Percentiles rank a stretch among this genome's conserved stretches.
phyloP scores from a whole-genome alignment of 1,140 invertebrate species.

The Drosophila persimilis region DNA sequence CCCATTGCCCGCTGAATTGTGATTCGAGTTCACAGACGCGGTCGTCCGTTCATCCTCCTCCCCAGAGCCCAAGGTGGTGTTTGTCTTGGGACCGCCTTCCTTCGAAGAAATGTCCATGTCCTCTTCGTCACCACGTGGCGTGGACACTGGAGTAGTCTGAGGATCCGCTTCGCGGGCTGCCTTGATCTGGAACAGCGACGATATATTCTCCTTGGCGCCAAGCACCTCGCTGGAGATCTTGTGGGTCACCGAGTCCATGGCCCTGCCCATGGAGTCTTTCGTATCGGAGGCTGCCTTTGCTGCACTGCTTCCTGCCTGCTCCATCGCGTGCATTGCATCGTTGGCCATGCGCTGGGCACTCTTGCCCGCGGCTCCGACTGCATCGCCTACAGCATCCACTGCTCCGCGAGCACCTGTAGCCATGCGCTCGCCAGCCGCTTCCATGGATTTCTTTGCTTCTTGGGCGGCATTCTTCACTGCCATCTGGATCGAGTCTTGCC shows the following conservation, averaged over 20 bases:
- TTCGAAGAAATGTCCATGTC: constrained; percentile 43
- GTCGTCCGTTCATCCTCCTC: constrained; percentile 80
- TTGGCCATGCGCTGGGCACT: constrained; percentile 49
- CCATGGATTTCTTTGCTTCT: constrained; percentile 64
- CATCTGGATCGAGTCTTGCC: constrained; percentile 44
- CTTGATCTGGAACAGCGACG: constrained; percentile 73
- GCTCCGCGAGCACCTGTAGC: constrained; percentile 62
- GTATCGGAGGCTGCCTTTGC: constrained; percentile 59
- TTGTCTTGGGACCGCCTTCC: constrained; percentile 54
- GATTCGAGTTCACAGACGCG: constrained; percentile 77
- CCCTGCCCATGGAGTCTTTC: constrained; percentile 67
- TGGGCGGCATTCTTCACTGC: constrained; percentile 60
- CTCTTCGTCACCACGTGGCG: constrained; percentile 34
- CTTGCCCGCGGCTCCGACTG: constrained; percentile 54
- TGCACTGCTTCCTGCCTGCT: constrained; percentile 58
- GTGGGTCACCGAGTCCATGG: constrained; percentile 65
- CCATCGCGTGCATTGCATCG: constrained; percentile 57
- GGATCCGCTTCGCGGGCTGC: constrained; percentile 54
- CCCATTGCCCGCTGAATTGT: constrained; percentile 66
- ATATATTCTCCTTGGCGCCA: constrained; percentile 74
- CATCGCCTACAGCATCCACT: constrained; percentile 62
- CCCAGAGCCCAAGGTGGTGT: constrained; percentile 46
- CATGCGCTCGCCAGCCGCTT: constrained; percentile 67
- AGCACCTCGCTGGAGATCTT: constrained; percentile 69
- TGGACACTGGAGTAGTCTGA: constrained; percentile 32